Conservation (phyloP, 2,797 vertebrate species). For the Psittacula echo region DNA sequence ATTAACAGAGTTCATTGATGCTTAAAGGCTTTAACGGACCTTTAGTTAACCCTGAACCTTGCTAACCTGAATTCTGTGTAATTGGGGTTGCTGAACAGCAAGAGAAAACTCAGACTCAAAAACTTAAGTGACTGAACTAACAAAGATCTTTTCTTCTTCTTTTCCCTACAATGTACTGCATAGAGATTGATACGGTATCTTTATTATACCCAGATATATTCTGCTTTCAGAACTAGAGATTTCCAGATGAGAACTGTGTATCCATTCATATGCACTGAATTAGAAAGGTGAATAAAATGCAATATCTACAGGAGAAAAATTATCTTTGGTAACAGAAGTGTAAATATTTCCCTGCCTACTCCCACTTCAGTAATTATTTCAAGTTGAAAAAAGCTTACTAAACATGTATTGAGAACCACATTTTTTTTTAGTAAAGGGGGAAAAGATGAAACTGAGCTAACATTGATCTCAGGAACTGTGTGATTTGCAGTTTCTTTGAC, state of each 20-base stretch:
- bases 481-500: background rate
- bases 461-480: background rate
- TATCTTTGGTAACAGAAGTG: background rate
- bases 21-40: background rate
- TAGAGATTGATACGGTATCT: background rate
- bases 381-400: background rate
- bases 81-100: background rate
- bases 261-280: background rate
- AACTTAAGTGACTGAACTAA: background rate
- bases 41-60: background rate
- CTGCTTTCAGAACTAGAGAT: background rate
- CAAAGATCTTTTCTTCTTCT: background rate
- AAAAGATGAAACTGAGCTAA: background rate
- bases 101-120: background rate
- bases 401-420: background rate
- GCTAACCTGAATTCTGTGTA: background rate
- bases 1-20: background rate
- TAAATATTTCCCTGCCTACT: accelerated
- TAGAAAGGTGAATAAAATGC: background rate
- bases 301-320: background rate
- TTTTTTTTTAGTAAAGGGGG: background rate
- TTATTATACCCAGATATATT: background rate
- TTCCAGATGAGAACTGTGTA: background rate
- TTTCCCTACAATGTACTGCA: accelerated
- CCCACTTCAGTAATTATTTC: background rate